Evolutionary conservation across 35 echinoderm and acorn worm species (phyloP), one percentile per base, ranked within the genome.

Genomic region (Lytechinus variegatus): DNA sequence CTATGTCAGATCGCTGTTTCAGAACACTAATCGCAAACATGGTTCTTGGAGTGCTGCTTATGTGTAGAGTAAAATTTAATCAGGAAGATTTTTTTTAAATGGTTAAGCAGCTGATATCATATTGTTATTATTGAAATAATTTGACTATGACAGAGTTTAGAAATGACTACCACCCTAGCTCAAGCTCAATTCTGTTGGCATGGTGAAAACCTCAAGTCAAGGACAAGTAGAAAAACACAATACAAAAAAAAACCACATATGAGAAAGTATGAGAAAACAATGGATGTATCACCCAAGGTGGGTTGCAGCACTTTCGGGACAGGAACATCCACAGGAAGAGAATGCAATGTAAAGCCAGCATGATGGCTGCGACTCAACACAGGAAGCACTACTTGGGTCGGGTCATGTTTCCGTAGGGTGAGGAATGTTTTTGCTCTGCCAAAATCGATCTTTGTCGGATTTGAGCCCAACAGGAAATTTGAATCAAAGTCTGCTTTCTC

Each of bases 371-470:
- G 66, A 16, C n/a, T 16, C 12, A 9, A 79, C 66, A 79, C 66
- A 79, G 66, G 66, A 79, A 79, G 66, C 66, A 79, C 6, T 79
- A 0, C 19, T 24, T 79, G 66, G 66, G 66, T 79, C 66, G 66
- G 66, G 66, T 79, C 66, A 79, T 79, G 66, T 79, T 79, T 79
- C 66, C 66, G 66, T 79, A 79, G 66, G 66, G 19, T 79, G 66
- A 79, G 66, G 66, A 79, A 79, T 79, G 66, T 79, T 79, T 60
- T 79, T 79, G 16, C 66, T n/a, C 66, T 58, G 19, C 66, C 16
- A 79, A 79, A 79, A n/a, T 79, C 66, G 21, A 79, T 79, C 66
- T 24, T 5, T 79, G 16, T 79, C n/a, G 66, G 66, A n/a, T 79
- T 79, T 79, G 21, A 24, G 66, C 66, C n/a, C 66, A 24, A 79